These are phyloP conservation scores for Encarsia formosa DNA, from an alignment of 2,888 invertebrate genomes.

Conservation along the genomic window DNA sequence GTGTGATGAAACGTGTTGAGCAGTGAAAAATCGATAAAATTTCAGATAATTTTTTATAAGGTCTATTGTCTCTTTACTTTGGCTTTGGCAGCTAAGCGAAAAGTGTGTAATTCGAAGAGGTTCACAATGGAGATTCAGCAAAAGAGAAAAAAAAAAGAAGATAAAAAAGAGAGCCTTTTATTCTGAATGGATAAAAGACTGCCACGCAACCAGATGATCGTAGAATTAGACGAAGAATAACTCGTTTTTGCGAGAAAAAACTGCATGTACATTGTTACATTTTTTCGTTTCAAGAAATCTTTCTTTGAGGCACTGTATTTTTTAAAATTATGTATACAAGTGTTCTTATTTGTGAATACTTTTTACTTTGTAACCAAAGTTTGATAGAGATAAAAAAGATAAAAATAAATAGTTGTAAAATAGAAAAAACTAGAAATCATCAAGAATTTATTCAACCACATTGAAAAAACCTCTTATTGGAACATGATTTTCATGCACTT, in stretches of 20 bases:
- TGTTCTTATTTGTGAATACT: too few species aligned
- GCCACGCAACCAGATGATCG: neutral
- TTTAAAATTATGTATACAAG: too few species aligned
- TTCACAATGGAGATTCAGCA: conserved; percentile 1
- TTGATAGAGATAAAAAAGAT: too few species aligned
- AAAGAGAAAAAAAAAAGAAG: neutral
- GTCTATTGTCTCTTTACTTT: neutral
- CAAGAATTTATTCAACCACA: too few species aligned
- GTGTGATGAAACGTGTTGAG: neutral
- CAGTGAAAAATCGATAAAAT: neutral
- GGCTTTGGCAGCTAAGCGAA: neutral
- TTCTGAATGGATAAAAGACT: neutral
- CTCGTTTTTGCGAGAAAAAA: neutral
- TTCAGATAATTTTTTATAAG: neutral
- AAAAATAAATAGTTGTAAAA: too few species aligned
- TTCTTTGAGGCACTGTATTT: too few species aligned
- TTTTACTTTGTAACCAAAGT: too few species aligned
- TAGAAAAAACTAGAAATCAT: too few species aligned
- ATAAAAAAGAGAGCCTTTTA: neutral
- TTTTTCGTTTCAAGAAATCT: too few species aligned
- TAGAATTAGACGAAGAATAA: neutral
- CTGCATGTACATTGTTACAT: neutral
- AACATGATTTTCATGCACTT: too few species aligned
- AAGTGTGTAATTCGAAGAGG: neutral
- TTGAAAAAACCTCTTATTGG: too few species aligned